These are phyloP conservation scores for Tor tambroides DNA, from an alignment of 2,113 vertebrate genomes.

Conservation along the genomic window DNA sequence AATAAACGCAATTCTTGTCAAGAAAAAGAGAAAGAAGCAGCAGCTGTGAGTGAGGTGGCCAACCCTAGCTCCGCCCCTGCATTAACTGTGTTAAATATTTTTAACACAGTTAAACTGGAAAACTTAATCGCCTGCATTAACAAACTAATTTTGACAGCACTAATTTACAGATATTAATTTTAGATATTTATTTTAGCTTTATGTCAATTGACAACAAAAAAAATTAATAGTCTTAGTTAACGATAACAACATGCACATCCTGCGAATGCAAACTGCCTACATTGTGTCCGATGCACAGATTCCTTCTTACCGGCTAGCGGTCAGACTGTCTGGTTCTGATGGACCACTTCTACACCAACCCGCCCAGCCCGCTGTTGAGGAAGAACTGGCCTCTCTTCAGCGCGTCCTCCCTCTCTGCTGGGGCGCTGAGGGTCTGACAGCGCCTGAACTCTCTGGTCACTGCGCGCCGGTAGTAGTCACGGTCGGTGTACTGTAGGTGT, in stretches of 20 bases:
- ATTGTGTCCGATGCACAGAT: background rate
- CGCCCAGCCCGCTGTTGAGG: conserved; percentile 85
- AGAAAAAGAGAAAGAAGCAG: too few relatives aligned
- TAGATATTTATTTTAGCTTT: too few relatives aligned
- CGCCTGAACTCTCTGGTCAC: conserved; percentile 90
- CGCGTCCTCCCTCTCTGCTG: conserved; percentile 84
- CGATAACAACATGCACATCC: background rate
- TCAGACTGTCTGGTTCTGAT: background rate
- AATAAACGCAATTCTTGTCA: too few relatives aligned
- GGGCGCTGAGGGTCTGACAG: conserved; percentile 79
- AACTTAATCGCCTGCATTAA: too few relatives aligned
- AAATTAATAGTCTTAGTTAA: background rate
- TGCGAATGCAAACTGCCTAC: too few relatives aligned
- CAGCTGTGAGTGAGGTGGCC: too few relatives aligned
- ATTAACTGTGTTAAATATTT: too few relatives aligned
- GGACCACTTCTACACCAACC: conserved; percentile 80
- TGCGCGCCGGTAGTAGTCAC: conserved; percentile 84
- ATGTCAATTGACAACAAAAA: background rate
- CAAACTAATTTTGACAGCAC: too few relatives aligned
- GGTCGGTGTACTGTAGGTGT: conserved; percentile 90
- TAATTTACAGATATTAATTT: too few relatives aligned
- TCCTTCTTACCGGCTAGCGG: conserved; percentile 8
- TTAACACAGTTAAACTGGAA: too few relatives aligned
- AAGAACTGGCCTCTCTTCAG: conserved; percentile 92
- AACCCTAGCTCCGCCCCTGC: too few relatives aligned